phyloP scores from a whole-genome alignment of 1,140 invertebrate species.

The Aphaenogaster ashmeadi region DNA sequence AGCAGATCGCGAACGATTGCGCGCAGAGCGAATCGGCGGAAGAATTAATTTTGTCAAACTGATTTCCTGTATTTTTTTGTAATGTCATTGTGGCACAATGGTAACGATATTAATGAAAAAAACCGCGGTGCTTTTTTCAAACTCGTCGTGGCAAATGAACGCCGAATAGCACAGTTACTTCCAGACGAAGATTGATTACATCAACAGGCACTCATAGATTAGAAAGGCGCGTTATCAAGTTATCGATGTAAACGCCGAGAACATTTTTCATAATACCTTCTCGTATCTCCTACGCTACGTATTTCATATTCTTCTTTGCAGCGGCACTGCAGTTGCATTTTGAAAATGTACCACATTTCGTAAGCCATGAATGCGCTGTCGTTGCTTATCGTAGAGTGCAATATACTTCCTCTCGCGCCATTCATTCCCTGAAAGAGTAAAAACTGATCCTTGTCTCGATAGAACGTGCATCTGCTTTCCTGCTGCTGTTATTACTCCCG shows the following conservation, averaged over 20 bases:
- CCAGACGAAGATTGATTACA: conserved; percentile 19
- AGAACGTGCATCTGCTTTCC: conserved; percentile 27
- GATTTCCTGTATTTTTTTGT: not conserved
- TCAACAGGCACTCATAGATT: conserved; percentile 16
- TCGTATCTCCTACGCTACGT: not conserved
- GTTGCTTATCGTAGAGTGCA: conserved; percentile 24
- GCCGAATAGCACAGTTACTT: not conserved
- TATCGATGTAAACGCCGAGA: conserved; percentile 13
- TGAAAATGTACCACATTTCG: conserved; percentile 29
- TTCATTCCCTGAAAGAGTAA: conserved; percentile 47
- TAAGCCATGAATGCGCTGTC: conserved; percentile 15
- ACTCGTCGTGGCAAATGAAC: not conserved
- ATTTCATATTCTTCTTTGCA: conserved; percentile 12
- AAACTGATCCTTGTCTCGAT: conserved; percentile 48
- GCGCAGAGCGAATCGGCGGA: not conserved
- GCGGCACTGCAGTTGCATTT: not conserved
- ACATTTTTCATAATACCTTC: not conserved
- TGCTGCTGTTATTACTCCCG: conserved; percentile 32
- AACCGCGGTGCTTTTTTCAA: not conserved
- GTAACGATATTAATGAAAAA: conserved; percentile 18
- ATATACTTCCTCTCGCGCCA: conserved; percentile 1
- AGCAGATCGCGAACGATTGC: not conserved
- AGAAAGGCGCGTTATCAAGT: conserved; percentile 21
- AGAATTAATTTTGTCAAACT: conserved; percentile 37
- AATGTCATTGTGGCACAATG: not conserved